phyloP scores from a whole-genome alignment of 2,888 invertebrate species.

The Willowsia nigromaculata region DNA sequence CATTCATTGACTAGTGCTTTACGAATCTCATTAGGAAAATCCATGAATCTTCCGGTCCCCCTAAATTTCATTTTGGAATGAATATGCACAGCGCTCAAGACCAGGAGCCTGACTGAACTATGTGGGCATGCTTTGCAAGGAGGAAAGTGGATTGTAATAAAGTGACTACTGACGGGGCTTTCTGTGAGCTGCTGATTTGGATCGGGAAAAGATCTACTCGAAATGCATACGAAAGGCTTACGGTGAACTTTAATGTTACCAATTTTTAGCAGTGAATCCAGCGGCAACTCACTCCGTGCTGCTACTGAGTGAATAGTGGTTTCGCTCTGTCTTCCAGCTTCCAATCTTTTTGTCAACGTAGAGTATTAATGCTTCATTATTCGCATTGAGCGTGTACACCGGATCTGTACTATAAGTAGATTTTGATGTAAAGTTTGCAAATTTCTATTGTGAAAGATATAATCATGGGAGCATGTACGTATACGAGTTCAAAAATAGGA shows the following conservation, averaged over 20 bases:
- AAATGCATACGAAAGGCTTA: not conserved
- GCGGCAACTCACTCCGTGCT: not conserved
- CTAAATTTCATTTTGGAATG: conserved; percentile 8
- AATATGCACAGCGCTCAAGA: not conserved
- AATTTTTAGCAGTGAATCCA: not conserved
- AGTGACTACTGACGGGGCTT: not conserved
- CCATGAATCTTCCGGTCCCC: conserved; percentile 53
- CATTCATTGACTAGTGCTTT: conserved; percentile 42
- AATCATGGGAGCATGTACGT: no score
- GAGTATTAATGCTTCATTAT: not conserved
- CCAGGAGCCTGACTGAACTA: not conserved
- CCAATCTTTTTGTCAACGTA: not conserved
- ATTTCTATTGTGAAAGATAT: not conserved
- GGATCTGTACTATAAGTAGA: not conserved
- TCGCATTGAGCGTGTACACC: not conserved
- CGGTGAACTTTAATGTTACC: not conserved
- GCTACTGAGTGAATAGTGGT: conserved; percentile 1
- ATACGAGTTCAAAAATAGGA: not conserved
- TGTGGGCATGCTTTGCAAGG: not conserved
- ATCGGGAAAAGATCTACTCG: not conserved
- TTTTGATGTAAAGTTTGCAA: not conserved
- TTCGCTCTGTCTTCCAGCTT: not conserved
- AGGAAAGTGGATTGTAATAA: not conserved
- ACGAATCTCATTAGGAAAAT: conserved; percentile 68
- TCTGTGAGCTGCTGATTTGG: conserved; percentile 2